Base-by-base conservation (phyloP, 2,888 invertebrate genomes). In the Drosophila anomalata region DNA sequence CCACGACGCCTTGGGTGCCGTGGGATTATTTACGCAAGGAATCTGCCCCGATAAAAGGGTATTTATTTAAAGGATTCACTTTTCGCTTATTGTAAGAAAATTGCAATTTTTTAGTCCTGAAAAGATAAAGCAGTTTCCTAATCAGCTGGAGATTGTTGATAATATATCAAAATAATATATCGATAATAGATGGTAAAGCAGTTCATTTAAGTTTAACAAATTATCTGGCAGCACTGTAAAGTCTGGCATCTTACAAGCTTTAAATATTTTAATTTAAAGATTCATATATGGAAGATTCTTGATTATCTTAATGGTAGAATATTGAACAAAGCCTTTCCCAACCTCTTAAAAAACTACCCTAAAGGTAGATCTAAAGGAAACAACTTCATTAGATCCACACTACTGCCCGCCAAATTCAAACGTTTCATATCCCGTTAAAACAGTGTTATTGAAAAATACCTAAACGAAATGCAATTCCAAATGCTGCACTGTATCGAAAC, bases 401-500 rank as follows among this genome's bases (percentile, higher is more conserved):
- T n/a, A 36, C 14, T 36, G 36, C 36, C 36, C 36, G 36, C 36
- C n/a, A 36, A n/a, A 7, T 36, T 14, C n/a, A 36, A 36, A 36
- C 11, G 3, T 2, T n/a, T 36, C 7, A 2, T 7, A 2, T 36
- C n/a, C 7, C 2, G 6, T n/a, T 36, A 14, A 36, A 12, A 5
- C 12, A 5, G n/a, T 36, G 5, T 2, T 6, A 14, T 36, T 36
- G 2, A 36, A 14, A 36, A n/a, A 0, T 7, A 0, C 9, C 9
- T 8, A 29, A 2, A 26, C 7, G 0, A n/a, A n/a, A 6, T 53
- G 8, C 31, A 9, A 2, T 61, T 59, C 24, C 54, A 14, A 47
- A 54, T n/a, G 46, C n/a, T 36, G 8, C 20, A 53, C 61, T 22
- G 33, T 48, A 70, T 72, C 51, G 12, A 24, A 31, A 57, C 41